Evolutionary conservation across 2,888 invertebrate species (phyloP).

Genomic region (Lithophane semibrunnea): DNA sequence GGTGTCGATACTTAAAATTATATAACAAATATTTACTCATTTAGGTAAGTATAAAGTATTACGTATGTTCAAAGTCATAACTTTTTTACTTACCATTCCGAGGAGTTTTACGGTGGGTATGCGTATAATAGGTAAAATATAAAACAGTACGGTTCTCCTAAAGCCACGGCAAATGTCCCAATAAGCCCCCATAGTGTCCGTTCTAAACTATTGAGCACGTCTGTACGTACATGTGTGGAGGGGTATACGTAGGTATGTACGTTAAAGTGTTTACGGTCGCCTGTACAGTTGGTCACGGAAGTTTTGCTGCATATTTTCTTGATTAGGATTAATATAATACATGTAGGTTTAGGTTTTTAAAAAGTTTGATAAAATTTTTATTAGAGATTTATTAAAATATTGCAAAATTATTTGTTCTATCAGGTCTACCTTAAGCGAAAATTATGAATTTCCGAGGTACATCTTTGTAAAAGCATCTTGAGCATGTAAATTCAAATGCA

Average conservation of each 20-base stretch:
- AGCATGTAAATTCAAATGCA: too few relatives aligned
- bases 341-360: too few relatives aligned
- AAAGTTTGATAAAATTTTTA: too few relatives aligned
- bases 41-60: slow-evolving; percentile 11
- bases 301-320: background rate
- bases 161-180: slow-evolving; percentile 58
- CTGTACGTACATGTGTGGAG: slow-evolving; percentile 53
- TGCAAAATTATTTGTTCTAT: too few relatives aligned
- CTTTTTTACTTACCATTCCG: slow-evolving; percentile 59
- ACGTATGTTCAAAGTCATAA: slow-evolving; percentile 47
- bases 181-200: slow-evolving; percentile 63
- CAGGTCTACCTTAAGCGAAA: too few relatives aligned
- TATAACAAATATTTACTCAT: slow-evolving; percentile 24
- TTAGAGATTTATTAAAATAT: too few relatives aligned
- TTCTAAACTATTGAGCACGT: slow-evolving; percentile 63
- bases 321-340: too few relatives aligned
- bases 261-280: slow-evolving; percentile 69
- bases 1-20: slow-evolving; percentile 14
- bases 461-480: too few relatives aligned
- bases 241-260: slow-evolving; percentile 59
- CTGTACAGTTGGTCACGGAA: slow-evolving; percentile 53
- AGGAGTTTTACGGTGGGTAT: slow-evolving; percentile 53
- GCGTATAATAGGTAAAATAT: slow-evolving; percentile 61
- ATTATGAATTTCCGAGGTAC: too few relatives aligned
- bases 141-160: slow-evolving; percentile 57